Conservation (phyloP, 2,113 vertebrate genomes). For the Phyllostomus hastatus region DNA sequence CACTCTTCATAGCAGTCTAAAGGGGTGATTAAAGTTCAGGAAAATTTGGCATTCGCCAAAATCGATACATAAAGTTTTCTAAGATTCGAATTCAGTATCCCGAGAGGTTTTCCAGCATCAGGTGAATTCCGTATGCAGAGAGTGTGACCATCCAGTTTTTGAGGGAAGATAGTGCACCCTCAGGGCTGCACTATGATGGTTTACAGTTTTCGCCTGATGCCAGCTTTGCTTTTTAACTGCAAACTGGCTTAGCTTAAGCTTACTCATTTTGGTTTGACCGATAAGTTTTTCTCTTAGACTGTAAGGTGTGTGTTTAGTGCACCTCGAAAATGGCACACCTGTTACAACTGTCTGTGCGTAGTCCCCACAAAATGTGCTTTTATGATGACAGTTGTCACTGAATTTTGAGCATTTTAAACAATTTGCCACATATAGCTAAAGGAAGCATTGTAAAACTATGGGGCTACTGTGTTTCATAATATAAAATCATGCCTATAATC, state of each 20-base stretch:
- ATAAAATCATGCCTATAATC: background rate
- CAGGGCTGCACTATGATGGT: background rate
- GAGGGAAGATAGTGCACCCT: background rate
- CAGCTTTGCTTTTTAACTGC: background rate
- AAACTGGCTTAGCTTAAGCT: background rate
- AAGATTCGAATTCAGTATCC: background rate
- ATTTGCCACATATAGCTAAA: background rate
- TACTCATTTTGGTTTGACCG: background rate
- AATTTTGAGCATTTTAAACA: background rate
- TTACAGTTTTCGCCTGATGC: background rate
- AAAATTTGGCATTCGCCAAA: background rate
- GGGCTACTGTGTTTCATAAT: background rate
- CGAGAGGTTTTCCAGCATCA: background rate
- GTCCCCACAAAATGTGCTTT: background rate
- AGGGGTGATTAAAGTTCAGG: background rate
- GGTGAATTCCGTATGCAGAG: background rate
- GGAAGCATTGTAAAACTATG: background rate
- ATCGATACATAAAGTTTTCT: background rate
- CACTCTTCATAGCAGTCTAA: background rate
- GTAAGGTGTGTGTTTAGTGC: background rate
- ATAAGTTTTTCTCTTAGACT: background rate
- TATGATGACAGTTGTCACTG: background rate
- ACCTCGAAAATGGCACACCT: background rate
- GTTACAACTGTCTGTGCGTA: background rate
- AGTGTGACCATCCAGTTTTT: background rate